Evolutionary conservation across 2,888 invertebrate species (phyloP).

Genomic region (Fragum fragum): DNA sequence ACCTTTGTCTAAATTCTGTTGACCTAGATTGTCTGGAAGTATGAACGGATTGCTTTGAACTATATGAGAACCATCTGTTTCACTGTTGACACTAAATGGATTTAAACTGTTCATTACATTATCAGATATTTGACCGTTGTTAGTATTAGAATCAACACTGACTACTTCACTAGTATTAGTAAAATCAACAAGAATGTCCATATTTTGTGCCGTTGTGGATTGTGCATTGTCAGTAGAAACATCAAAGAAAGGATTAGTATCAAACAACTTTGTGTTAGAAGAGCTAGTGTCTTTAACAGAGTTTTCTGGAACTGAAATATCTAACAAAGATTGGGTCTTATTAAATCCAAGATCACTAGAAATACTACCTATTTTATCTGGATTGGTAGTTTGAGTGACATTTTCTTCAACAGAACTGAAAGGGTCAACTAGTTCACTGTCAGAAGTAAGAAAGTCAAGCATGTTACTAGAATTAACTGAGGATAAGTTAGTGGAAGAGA

Average conservation of each 20-base stretch:
- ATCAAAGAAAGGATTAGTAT: slow-evolving; percentile 25
- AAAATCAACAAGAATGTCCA: slow-evolving; percentile 4
- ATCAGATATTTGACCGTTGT: neutral
- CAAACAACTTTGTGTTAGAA: neutral
- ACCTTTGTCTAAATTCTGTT: neutral
- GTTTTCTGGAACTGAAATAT: neutral
- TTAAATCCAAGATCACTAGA: neutral
- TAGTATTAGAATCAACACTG: slow-evolving; percentile 2
- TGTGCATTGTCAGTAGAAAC: slow-evolving; percentile 16
- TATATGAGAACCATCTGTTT: neutral
- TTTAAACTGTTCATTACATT: neutral
- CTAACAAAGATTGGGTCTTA: neutral
- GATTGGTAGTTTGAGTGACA: neutral
- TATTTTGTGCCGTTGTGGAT: neutral
- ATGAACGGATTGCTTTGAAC: neutral
- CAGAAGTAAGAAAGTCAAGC: slow-evolving; percentile 53
- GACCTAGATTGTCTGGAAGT: neutral
- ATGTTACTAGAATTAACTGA: slow-evolving; percentile 59
- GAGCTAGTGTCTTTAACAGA: neutral
- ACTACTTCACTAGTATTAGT: neutral
- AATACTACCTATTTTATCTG: neutral
- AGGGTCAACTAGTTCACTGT: slow-evolving; percentile 58
- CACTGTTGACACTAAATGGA: neutral
- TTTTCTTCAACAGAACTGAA: slow-evolving; percentile 51
- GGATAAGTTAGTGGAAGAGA: slow-evolving; percentile 39